A percentile compares a stretch with the other conserved stretches of the same genome.
phyloP scores from a whole-genome alignment of 2,113 vertebrate genomes.

The Phalacrocorax pelagicus region DNA sequence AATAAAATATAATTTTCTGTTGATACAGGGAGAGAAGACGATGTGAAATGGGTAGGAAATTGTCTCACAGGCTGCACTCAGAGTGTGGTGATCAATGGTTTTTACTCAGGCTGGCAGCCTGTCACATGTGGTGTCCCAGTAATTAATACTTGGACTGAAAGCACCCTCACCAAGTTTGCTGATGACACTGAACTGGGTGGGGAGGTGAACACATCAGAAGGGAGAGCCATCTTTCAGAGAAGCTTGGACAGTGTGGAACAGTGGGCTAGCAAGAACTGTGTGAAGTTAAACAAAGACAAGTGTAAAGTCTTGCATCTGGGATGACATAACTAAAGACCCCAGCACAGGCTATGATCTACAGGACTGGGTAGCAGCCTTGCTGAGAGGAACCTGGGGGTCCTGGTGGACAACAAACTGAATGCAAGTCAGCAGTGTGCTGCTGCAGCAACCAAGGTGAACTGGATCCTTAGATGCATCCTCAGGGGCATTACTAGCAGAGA shows the following conservation, averaged over 20 bases:
- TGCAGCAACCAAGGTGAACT: not conserved
- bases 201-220: rapidly evolving
- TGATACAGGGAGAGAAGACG: not conserved
- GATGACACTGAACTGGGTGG: not conserved
- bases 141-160: not conserved
- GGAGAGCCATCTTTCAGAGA: not conserved
- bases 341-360: not conserved
- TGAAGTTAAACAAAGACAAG: not conserved
- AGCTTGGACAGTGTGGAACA: not conserved
- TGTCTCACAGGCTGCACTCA: not conserved
- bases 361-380: not conserved
- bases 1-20: not conserved
- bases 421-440: not conserved
- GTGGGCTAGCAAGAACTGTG: not conserved
- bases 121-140: not conserved
- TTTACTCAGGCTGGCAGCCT: not conserved
- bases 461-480: not conserved
- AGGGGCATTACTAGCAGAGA: not conserved
- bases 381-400: not conserved
- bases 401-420: not conserved
- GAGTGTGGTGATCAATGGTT: not conserved
- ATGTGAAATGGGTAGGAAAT: not conserved
- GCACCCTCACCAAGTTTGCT: not conserved
- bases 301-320: not conserved
- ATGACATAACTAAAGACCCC: not conserved